These are phyloP conservation scores for Leptodactylus fuscus DNA, from an alignment of 2,113 vertebrate genomes.

Conservation along the genomic window DNA sequence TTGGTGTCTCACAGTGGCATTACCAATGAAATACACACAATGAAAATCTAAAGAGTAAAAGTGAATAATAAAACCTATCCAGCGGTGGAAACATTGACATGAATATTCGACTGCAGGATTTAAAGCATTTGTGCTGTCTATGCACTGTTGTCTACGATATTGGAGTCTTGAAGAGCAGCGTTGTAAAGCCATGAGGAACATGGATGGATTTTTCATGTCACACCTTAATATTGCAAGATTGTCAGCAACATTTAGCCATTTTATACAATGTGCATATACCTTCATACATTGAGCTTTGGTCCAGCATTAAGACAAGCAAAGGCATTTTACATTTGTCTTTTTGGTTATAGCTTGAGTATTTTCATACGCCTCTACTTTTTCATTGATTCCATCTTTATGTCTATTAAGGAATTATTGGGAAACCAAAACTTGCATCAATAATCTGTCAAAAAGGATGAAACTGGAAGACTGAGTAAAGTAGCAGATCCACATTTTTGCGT, in stretches of 20 bases:
- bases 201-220: slow-evolving; percentile 78
- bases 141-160: not conserved
- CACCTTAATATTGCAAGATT: slow-evolving; percentile 93
- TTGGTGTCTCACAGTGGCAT: slow-evolving; percentile 75
- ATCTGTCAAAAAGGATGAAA: not conserved
- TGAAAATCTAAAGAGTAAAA: slow-evolving; percentile 76
- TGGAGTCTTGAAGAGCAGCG: slow-evolving; percentile 79
- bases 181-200: slow-evolving; percentile 90
- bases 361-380: slow-evolving; percentile 84
- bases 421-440: slow-evolving; percentile 63
- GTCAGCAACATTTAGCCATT: slow-evolving; percentile 96
- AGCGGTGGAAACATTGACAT: slow-evolving; percentile 78
- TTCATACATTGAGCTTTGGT: slow-evolving; percentile 97
- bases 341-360: slow-evolving; percentile 96
- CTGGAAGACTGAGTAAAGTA: slow-evolving; percentile 17
- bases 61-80: slow-evolving; percentile 78
- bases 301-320: slow-evolving; percentile 94
- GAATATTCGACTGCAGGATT: slow-evolving; percentile 71
- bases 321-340: slow-evolving; percentile 84
- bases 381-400: slow-evolving; percentile 73
- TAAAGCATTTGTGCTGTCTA: slow-evolving; percentile 1
- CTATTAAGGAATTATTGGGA: slow-evolving; percentile 65
- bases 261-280: slow-evolving; percentile 99
- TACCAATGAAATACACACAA: slow-evolving; percentile 80
- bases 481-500: slow-evolving; percentile 44